Conservation (phyloP, 2,888 invertebrate species). For the Mesodorylaimus sp. region DNA sequence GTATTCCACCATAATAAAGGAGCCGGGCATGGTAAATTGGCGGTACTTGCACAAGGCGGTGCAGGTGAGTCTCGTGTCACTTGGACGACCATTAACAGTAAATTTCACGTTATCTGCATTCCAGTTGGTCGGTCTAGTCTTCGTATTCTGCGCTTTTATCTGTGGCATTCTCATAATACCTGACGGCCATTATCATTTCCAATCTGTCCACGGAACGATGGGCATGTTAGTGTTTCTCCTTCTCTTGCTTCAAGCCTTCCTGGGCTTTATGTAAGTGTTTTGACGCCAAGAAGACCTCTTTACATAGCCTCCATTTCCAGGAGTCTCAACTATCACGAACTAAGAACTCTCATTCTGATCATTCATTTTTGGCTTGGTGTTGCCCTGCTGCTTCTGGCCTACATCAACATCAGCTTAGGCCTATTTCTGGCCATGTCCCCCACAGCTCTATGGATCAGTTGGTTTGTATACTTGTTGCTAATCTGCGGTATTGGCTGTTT, state of each 20-base stretch:
- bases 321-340: background rate
- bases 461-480: slow-evolving; percentile 3
- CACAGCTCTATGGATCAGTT: background rate
- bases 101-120: background rate
- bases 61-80: background rate
- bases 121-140: background rate
- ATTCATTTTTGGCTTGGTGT: slow-evolving; percentile 3
- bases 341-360: background rate
- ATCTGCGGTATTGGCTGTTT: too few relatives aligned
- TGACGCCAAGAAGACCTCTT: background rate
- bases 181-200: background rate
- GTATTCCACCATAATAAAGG: background rate
- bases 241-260: background rate
- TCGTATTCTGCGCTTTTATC: background rate
- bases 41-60: background rate
- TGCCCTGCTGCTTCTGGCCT: background rate
- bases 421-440: background rate
- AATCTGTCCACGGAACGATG: background rate
- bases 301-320: background rate
- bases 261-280: background rate
- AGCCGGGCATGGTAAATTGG: background rate
- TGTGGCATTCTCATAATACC: background rate
- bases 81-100: background rate
- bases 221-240: background rate
- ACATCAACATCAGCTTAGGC: background rate